Conservation (phyloP, 2,888 invertebrate genomes). For the Selenia dentaria region DNA sequence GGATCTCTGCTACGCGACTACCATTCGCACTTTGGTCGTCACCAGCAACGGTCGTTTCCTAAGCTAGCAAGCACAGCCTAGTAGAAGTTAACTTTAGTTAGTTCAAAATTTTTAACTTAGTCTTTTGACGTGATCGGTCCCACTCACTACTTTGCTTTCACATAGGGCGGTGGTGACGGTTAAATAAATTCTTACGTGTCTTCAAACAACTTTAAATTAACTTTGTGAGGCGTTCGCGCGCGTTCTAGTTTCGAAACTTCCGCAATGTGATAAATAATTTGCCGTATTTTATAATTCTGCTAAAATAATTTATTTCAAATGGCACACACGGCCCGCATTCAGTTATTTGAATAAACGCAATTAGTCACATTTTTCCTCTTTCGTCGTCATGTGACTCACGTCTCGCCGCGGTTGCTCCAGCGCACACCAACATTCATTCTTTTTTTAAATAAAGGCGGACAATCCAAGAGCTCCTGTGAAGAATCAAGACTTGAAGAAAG, state of each 20-base stretch:
- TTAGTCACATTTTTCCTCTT: conserved; percentile 51
- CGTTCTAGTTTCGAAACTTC: conserved; percentile 59
- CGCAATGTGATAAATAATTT: conserved; percentile 53
- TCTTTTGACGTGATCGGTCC: conserved; percentile 42
- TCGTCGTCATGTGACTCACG: conserved; percentile 58
- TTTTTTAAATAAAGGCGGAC: conserved; percentile 54
- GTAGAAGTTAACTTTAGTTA: conserved; percentile 65
- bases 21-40: conserved; percentile 77
- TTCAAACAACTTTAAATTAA: conserved; percentile 35
- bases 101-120: conserved; percentile 50
- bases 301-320: conserved; percentile 1
- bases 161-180: conserved; percentile 45
- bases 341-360: conserved; percentile 38
- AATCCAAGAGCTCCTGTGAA: conserved; percentile 38
- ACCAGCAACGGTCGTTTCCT: conserved; percentile 58
- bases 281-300: neutral
- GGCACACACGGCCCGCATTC: conserved; percentile 28
- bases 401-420: conserved; percentile 24
- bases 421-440: conserved; percentile 27
- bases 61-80: conserved; percentile 38
- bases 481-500: conserved; percentile 44
- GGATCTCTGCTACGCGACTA: conserved; percentile 62
- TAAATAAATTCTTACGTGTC: conserved; percentile 49
- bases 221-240: conserved; percentile 61
- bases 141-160: conserved; percentile 33